Base-by-base conservation (phyloP, 2,888 invertebrate genomes). In the Amphipoea lucens region DNA sequence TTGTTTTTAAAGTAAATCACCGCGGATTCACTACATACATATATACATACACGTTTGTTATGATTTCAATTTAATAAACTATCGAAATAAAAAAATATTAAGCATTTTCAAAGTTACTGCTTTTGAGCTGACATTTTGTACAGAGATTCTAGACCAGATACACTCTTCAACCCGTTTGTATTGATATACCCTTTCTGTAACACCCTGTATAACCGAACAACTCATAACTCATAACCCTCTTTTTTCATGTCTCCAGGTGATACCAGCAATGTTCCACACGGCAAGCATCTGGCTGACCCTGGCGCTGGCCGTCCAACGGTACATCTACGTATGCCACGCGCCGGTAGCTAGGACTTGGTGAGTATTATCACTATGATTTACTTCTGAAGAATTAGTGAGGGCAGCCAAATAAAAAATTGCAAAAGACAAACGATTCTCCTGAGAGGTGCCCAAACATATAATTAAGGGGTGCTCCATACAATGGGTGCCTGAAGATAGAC, bases 311-410 rank as follows among this genome's bases (percentile, higher is more conserved):
- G 98, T 98, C 36, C 99, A 99, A 95, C 97, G 99, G 92, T 99
- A 99, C 96, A 98, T 99, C 90, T 99, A 99, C 95, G 99, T 99
- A 2, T 99, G 99, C 92, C 99, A 99, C 94, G 99, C 99, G 0
- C 98, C 99, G 0, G 97, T 98, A 83, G 99, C 99, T 0, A 97
- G 98, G 81, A 98, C 98, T n/a, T 98, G 98, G 97, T 98, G 96
- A 95, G 98, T 76, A 12, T 60, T 60, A n/a, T n/a, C 11, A 60
- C 11, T 11, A 60, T 11, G 57, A 60, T 60, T n/a, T n/a, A 60
- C 11, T 60, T n/a, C 23, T 57, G 23, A 23, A 57, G 23, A 57
- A 57, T 23, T 23, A 3, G 23, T 57, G 11, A 12, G 11, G 11
- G n/a, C 57, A n/a, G n/a, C n/a, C 11, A n/a, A 57, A 60, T 60